phyloP scores from a whole-genome alignment of 2,113 vertebrate species.

The Mormyrus iriodes region DNA sequence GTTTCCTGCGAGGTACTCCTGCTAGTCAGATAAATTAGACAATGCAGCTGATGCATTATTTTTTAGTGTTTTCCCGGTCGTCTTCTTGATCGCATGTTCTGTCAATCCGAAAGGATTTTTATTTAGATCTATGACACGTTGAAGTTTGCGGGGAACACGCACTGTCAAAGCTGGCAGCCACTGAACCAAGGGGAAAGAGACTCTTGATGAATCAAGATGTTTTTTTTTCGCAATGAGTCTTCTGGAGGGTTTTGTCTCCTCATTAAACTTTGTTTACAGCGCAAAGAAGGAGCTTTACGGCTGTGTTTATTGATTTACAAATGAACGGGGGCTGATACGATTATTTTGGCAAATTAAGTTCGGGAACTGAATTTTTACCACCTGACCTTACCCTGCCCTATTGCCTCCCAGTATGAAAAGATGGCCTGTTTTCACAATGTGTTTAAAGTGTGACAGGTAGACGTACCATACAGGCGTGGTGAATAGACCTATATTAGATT shows the following conservation, averaged over 20 bases:
- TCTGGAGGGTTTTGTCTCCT: not conserved
- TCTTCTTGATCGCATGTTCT: not conserved
- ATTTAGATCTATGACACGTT: not conserved
- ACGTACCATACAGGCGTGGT: not conserved
- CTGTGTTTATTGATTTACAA: constrained; percentile 59
- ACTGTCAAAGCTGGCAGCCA: not conserved
- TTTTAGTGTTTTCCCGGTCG: not conserved
- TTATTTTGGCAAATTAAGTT: constrained; percentile 65
- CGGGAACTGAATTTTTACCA: constrained; percentile 39
- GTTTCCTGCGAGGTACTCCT: not conserved
- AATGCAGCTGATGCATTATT: not conserved
- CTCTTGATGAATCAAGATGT: not conserved
- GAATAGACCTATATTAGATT: not conserved
- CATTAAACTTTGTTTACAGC: constrained; percentile 54
- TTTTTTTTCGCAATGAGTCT: not conserved
- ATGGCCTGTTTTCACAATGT: not conserved
- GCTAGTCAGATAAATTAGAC: not conserved
- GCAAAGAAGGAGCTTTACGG: constrained; percentile 55
- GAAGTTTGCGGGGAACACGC: not conserved
- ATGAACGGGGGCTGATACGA: constrained; percentile 56
- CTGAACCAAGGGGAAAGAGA: not conserved
- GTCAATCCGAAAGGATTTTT: not conserved
- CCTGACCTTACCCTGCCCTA: not conserved
- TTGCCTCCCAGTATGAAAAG: constrained; percentile 23
- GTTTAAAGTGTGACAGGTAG: not conserved